Conservation (phyloP, 2,797 vertebrate genomes). For the Sorex maritimensis region DNA sequence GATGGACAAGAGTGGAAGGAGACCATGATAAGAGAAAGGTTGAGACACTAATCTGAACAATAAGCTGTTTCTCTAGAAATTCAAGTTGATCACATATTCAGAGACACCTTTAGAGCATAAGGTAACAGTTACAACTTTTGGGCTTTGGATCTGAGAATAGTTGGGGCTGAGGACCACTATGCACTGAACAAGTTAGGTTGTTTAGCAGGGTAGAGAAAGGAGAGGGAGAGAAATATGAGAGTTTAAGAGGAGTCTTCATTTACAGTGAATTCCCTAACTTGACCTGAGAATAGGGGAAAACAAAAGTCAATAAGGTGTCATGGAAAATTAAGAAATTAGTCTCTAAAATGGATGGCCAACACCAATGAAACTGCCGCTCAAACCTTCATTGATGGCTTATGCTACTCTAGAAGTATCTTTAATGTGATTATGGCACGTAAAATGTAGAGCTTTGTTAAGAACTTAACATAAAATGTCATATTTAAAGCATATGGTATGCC, state of each 20-base stretch:
- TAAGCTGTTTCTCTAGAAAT: neutral
- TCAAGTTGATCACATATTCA: neutral
- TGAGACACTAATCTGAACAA: neutral
- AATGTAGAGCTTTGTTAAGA: neutral
- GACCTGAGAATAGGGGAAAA: neutral
- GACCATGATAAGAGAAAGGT: too few species aligned
- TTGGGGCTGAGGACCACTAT: too few species aligned
- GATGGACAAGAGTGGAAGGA: too few species aligned
- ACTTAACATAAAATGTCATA: neutral
- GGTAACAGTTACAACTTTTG: neutral
- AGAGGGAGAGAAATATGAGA: neutral
- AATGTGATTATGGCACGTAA: neutral
- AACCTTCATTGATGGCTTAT: neutral
- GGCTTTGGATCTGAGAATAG: neutral
- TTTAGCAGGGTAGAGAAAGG: neutral
- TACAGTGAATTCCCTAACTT: neutral
- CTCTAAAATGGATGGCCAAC: neutral
- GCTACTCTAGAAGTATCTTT: neutral
- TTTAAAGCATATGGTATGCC: too few species aligned
- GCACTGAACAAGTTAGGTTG: neutral
- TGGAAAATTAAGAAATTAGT: neutral
- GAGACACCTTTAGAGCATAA: neutral
- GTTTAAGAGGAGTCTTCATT: neutral
- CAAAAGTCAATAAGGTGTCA: neutral
- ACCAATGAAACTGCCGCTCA: neutral